Evolutionary conservation across 2,797 vertebrate genomes (phyloP).

Genomic region (Rhadinocentrus ornatus): DNA sequence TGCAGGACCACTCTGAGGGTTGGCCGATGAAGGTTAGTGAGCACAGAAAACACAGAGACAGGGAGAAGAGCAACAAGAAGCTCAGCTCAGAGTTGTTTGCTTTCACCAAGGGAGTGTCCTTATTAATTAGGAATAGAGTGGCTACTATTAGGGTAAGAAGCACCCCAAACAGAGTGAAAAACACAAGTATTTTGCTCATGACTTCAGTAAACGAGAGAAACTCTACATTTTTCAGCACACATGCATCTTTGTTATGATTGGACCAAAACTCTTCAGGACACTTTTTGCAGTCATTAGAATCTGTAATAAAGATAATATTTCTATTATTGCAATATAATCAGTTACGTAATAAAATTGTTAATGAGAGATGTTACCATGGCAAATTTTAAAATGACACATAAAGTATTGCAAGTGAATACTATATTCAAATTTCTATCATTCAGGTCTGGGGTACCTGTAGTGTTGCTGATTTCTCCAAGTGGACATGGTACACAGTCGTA

Average conservation of each 20-base stretch:
- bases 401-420: constrained; percentile 32
- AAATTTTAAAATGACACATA: constrained; percentile 59
- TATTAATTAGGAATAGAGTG: constrained; percentile 70
- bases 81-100: constrained; percentile 83
- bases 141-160: constrained; percentile 63
- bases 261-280: constrained; percentile 82
- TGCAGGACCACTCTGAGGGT: constrained; percentile 81
- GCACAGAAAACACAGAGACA: constrained; percentile 79
- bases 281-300: constrained; percentile 79
- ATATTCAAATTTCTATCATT: constrained; percentile 1
- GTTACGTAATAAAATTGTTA: constrained; percentile 14
- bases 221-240: constrained; percentile 76
- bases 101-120: constrained; percentile 73
- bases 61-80: constrained; percentile 80
- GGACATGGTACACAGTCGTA: constrained; percentile 78
- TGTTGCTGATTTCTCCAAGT: constrained; percentile 77
- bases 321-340: constrained; percentile 20
- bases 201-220: constrained; percentile 76
- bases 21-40: constrained; percentile 78
- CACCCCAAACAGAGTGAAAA: constrained; percentile 77
- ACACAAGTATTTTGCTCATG: constrained; percentile 71
- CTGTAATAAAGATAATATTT: constrained; percentile 71
- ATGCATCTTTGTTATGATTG: constrained; percentile 76
- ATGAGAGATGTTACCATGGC: constrained; percentile 33
- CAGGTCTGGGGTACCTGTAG: constrained; percentile 62